These are phyloP conservation scores for Nephotettix cincticeps DNA, from an alignment of 1,140 invertebrate species.

Conservation along the genomic window DNA sequence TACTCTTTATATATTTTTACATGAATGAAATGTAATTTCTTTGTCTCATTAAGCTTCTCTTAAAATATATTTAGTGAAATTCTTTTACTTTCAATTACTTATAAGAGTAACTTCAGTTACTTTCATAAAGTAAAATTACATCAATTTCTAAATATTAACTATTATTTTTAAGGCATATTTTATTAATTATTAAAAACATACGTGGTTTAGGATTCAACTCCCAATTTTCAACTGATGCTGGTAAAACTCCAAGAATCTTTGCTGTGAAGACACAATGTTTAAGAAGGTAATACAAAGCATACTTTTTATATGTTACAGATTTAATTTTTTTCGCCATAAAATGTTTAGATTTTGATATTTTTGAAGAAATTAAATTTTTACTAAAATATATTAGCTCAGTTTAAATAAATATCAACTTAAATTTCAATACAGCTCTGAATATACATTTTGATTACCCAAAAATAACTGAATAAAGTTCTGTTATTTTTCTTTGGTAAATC, in stretches of 20 bases:
- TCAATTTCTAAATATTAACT: neutral
- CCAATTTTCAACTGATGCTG: neutral
- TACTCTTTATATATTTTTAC: too few relatives aligned
- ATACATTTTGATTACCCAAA: too few relatives aligned
- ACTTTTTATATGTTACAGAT: neutral
- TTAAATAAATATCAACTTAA: too few relatives aligned
- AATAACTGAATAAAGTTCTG: too few relatives aligned
- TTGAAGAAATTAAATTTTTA: too few relatives aligned
- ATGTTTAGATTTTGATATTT: neutral
- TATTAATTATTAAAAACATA: neutral
- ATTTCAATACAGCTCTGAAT: too few relatives aligned
- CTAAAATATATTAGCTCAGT: too few relatives aligned
- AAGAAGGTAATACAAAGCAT: neutral
- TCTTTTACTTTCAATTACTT: neutral
- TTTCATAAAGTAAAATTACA: neutral
- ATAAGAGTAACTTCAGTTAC: neutral
- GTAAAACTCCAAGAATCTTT: neutral
- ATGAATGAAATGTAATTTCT: too few relatives aligned
- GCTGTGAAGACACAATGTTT: neutral
- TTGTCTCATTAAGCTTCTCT: too few relatives aligned
- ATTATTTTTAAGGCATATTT: neutral
- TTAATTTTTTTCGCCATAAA: neutral
- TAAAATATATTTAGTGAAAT: neutral
- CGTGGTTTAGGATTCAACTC: neutral
- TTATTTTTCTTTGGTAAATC: too few relatives aligned